A percentile compares a stretch with the other conserved stretches of the same genome.
Evolutionary conservation across 2,888 invertebrate genomes (phyloP).

Genomic region (Agrotis exclamationis): DNA sequence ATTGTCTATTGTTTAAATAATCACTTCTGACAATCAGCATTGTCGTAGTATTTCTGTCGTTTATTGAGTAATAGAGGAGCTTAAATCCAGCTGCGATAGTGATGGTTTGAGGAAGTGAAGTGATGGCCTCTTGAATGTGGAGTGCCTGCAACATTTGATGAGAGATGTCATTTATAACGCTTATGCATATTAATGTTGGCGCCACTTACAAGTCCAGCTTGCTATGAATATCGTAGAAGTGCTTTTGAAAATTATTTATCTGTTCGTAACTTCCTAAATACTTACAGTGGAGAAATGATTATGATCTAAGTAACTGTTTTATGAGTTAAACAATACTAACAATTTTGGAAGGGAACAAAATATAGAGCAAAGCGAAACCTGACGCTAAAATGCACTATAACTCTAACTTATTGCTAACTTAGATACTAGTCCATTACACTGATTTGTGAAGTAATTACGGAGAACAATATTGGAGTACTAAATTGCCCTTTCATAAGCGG

Average conservation of each 20-base stretch:
- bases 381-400: slow-evolving; percentile 8
- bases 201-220: neutral
- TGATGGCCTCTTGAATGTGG: neutral
- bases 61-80: slow-evolving; percentile 45
- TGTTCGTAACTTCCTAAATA: neutral
- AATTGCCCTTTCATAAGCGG: slow-evolving; percentile 54
- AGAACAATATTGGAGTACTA: slow-evolving; percentile 51
- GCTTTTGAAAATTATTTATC: neutral
- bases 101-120: slow-evolving; percentile 11
- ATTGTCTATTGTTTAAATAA: slow-evolving; percentile 60
- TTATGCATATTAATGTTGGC: neutral
- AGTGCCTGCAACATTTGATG: slow-evolving; percentile 4
- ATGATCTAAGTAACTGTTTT: no score
- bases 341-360: neutral
- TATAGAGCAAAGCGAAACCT: slow-evolving; percentile 19
- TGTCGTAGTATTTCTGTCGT: slow-evolving; percentile 34
- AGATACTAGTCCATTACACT: slow-evolving; percentile 7
- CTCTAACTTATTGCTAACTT: slow-evolving; percentile 20
- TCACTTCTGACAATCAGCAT: slow-evolving; percentile 49
- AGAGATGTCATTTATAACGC: slow-evolving; percentile 4
- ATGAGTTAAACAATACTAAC: neutral
- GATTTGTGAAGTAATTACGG: slow-evolving; percentile 51
- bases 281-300: no score
- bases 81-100: slow-evolving; percentile 5
- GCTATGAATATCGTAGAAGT: neutral